Base-by-base conservation (phyloP, 2,888 invertebrate species). In the Hydroisotoma schaefferi region DNA sequence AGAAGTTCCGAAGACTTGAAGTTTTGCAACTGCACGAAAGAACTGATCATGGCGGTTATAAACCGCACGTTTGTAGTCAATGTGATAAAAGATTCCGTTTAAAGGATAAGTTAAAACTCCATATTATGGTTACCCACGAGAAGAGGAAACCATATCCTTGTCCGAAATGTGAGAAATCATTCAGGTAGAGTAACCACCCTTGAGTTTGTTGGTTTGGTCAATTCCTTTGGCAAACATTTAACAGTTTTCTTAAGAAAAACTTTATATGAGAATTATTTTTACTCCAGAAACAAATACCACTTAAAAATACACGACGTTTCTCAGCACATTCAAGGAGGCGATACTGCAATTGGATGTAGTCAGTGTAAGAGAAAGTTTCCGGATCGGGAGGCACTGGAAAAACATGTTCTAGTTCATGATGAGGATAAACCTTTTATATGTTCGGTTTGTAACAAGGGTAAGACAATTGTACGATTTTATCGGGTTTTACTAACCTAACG, bases 211-310 rank as follows among this genome's bases (percentile, higher is more conserved):
- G n/a, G n/a, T n/a, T n/a, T n/a, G n/a, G n/a, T n/a, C n/a, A n/a
- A n/a, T n/a, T n/a, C n/a, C n/a, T n/a, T n/a, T n/a, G n/a, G n/a
- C n/a, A n/a, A n/a, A n/a, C n/a, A n/a, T n/a, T n/a, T n/a, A n/a
- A n/a, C n/a, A n/a, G n/a, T n/a, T n/a, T n/a, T n/a, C n/a, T n/a
- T n/a, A n/a, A n/a, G n/a, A n/a, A n/a, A n/a, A n/a, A n/a, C n/a
- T n/a, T n/a, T n/a, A n/a, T n/a, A n/a, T n/a, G n/a, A n/a, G n/a
- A n/a, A n/a, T n/a, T n/a, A n/a, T n/a, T n/a, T n/a, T n/a, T n/a
- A n/a, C n/a, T n/a, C n/a, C n/a, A n/a, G 66, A 48, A 63, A 63
- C n/a, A 63, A 59, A 38, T 66, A 63, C 25, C 63, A 66, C 26
- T 57, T 66, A 27, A 66, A 66, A 29, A 60, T 58, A 33, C 66